These are phyloP conservation scores for Heterodera carotae DNA, from an alignment of 1,140 invertebrate genomes.

Conservation along the genomic window DNA sequence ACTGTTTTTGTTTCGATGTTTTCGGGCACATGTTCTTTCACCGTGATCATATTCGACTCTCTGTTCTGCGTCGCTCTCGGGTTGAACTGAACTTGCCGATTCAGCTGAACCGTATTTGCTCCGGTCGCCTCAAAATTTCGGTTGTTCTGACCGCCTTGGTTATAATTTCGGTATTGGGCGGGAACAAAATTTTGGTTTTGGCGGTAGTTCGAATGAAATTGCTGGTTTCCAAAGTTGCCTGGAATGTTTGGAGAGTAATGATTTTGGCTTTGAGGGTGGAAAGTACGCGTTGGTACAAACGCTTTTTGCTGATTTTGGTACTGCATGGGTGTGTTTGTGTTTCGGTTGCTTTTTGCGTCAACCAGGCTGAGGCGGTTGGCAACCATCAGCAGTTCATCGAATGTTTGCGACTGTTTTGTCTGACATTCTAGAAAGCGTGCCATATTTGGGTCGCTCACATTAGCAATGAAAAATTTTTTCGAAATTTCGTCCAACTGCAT, in stretches of 20 bases:
- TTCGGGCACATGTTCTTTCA: not conserved
- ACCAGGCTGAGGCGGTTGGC: not conserved
- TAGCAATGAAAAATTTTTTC: not conserved
- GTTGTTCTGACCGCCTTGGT: no score
- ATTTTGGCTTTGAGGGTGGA: no score
- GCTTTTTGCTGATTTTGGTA: no score
- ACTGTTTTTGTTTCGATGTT: not conserved
- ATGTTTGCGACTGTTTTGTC: not conserved
- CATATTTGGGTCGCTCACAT: not conserved
- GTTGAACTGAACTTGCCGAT: not conserved
- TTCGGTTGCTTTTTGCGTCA: not conserved
- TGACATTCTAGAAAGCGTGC: not conserved
- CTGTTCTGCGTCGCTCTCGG: not conserved
- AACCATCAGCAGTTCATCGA: not conserved
- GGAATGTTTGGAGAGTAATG: no score
- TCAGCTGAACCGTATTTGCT: not conserved
- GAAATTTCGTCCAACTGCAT: not conserved
- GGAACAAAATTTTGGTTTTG: not conserved
- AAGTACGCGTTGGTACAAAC: no score
- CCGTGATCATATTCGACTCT: not conserved
- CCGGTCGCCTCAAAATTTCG: not conserved
- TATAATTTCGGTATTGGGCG: no score
- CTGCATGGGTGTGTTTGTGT: no score
- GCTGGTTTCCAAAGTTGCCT: no score
- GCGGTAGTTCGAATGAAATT: no score